phyloP scores from a whole-genome alignment of 2,888 invertebrate genomes.

The Sympetrum striolatum region DNA sequence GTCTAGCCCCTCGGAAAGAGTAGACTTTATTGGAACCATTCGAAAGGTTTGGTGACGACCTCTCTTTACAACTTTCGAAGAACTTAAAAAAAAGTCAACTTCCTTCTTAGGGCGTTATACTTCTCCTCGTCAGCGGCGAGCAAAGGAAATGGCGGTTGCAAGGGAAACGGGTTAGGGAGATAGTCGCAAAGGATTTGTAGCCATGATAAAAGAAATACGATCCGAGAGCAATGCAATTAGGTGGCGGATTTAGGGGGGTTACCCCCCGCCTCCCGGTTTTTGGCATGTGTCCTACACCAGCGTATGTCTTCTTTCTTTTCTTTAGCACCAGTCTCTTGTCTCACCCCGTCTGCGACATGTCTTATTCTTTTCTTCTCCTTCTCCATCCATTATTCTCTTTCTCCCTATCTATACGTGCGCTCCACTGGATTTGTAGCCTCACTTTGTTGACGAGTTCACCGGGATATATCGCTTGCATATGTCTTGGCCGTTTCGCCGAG shows the following conservation, averaged over 20 bases:
- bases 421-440: not conserved
- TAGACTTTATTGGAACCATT: not conserved
- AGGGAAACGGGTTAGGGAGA: not conserved
- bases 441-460: not conserved
- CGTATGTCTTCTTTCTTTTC: not conserved
- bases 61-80: not conserved
- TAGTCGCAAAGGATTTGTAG: not conserved
- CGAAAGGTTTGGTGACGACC: not conserved
- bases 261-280: not conserved
- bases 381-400: not conserved
- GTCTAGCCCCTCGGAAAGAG: not conserved
- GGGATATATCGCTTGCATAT: not conserved
- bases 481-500: not conserved
- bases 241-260: not conserved
- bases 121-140: not conserved
- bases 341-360: not conserved
- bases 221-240: not conserved
- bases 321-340: not conserved
- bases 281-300: not conserved
- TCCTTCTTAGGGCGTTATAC: not conserved
- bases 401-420: not conserved
- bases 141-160: not conserved
- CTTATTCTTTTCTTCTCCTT: not conserved
- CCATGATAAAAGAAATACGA: not conserved
- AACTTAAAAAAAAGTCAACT: not conserved